phyloP scores from a whole-genome alignment of 2,797 vertebrate species.

The Sarcoramphus papa region DNA sequence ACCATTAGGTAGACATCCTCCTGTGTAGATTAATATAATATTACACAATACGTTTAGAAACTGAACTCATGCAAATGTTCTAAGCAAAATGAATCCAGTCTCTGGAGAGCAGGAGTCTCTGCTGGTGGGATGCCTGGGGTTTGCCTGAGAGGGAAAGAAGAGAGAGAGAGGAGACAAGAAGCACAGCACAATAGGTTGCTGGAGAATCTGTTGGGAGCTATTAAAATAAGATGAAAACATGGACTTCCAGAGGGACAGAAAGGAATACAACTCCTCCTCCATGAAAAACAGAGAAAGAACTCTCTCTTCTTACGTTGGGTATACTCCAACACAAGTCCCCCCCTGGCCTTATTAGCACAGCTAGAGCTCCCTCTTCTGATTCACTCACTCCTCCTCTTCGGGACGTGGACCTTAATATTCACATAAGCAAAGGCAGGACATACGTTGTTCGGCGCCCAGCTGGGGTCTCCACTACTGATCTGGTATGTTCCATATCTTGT shows the following conservation, averaged over 20 bases:
- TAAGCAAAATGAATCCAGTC: neutral
- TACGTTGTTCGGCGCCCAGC: rapidly evolving
- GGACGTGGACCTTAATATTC: neutral
- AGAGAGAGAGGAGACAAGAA: neutral
- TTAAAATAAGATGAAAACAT: neutral
- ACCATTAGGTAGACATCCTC: neutral
- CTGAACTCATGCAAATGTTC: neutral
- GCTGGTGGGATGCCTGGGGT: neutral
- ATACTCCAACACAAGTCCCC: neutral
- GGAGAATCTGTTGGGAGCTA: neutral
- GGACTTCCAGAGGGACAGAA: neutral
- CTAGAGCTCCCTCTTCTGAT: conserved; percentile 55
- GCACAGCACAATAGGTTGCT: neutral
- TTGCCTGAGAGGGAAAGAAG: neutral
- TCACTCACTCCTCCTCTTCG: neutral
- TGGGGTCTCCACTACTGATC: neutral
- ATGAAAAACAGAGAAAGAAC: neutral
- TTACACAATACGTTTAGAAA: neutral
- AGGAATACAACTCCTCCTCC: neutral
- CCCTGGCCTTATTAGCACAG: neutral
- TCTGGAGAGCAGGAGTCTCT: neutral
- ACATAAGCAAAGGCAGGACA: neutral
- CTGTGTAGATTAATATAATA: neutral
- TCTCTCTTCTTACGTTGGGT: neutral
- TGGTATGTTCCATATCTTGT: neutral